Base-by-base conservation (phyloP, 2,888 invertebrate species). In the Amphipoea oculea region DNA sequence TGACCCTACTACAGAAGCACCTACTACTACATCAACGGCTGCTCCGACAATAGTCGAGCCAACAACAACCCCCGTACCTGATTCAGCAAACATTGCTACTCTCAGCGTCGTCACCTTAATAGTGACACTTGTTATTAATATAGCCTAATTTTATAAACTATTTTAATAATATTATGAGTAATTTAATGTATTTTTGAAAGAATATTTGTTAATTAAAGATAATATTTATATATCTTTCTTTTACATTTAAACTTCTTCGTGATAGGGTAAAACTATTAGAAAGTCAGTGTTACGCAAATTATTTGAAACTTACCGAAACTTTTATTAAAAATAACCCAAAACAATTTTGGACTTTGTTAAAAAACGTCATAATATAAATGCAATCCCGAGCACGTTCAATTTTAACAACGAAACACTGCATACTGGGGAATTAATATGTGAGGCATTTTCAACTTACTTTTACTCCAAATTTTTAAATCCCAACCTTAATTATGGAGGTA, bases 71-170 rank as follows among this genome's bases (percentile, higher is more conserved):
- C 0, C 78, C 0, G 82, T 2, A 1, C 73, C 85, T 7, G 87
- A 76, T 74, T 92, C 95, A 2, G 95, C 96, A 0, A 95, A 92
- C 76, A 89, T 93, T n/a, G 92, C 92, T 0, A 89, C 90, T 11
- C 82, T 96, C 7, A 96, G 96, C 77, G 51, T 93, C 2, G 40
- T 94, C 3, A 93, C 94, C 12, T 86, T 96, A 3, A 40, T 95
- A 4, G 85, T 92, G 9, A 93, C 94, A 5, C 82, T 95, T 5
- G 80, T 87, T 67, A 84, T 94, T 45, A 94, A 92, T 79, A 86
- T 94, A 65, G 83, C 88, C 4, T 81, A 76, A 77, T 73, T 66
- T 29, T 66, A 54, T 20, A 40, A 45, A 62, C 12, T 65, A 57
- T 36, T 36, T 79, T 51, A 67, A 29, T 29, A 78, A 60, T 54